Base-by-base conservation (phyloP, 2,888 invertebrate species). In the Drosophila cognata region DNA sequence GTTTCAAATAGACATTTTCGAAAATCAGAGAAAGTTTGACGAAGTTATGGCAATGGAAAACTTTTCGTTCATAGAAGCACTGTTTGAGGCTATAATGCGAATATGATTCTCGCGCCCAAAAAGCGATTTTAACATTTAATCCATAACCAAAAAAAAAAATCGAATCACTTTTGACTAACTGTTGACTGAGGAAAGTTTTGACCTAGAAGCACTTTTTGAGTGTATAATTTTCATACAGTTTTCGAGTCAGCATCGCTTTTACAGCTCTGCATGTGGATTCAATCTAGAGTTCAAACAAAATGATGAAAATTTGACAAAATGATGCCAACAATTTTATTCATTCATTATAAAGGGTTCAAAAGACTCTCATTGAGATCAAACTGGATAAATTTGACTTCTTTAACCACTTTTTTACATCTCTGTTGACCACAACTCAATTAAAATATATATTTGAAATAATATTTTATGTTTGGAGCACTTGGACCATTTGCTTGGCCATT, bases 401-500 rank as follows among this genome's bases (percentile, higher is more conserved):
- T 21, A 4, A 13, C 7, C 13, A 46, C 13, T 21, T 46, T 46
- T 46, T 1, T 46, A 7, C 21, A 7, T 13, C 13, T 13, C 21
- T 43, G 21, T 33, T 33, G 13, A 33, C 28, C 28, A 18, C 50
- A 50, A 28, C 18, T 50, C 50, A 5, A 50, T 18, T 50, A 18
- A 50, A 50, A 50, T 28, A 18, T 28, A 18, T 28, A 28, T 50
- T 28, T 28, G 4, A 28, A 28, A 7, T 25, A 16, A 16, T 25
- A 25, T 16, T 10, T 18, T 28, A 68, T 35, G 35, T 21, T 38
- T 56, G 38, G 33, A 55, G 29, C 29, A 25, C 29, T 63, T 52
- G 11, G 1, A 11, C 11, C 46, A 48, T 50, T 64, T 64, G 29
- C 35, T 56, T 16, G 50, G 46, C 38, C 36, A 52, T 61, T 52